Conservation (phyloP, 2,888 invertebrate species). For the Busseola fusca region DNA sequence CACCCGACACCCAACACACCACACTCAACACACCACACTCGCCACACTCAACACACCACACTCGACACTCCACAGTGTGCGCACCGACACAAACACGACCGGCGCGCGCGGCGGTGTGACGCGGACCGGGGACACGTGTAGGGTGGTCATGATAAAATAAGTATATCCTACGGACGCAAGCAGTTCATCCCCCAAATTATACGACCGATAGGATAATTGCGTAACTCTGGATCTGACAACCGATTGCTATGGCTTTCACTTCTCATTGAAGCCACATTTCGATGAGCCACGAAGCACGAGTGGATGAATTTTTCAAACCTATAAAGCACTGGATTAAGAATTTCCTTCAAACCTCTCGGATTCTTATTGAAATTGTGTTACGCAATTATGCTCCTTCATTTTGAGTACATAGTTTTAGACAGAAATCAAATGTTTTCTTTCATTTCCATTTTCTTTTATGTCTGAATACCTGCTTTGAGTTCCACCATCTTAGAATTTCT, state of each 20-base stretch:
- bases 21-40: no score
- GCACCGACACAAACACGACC: no score
- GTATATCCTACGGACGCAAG: no score
- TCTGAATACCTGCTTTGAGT: conserved; percentile 8
- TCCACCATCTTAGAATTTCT: background rate
- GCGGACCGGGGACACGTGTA: no score
- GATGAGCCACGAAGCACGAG: background rate
- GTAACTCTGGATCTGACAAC: background rate
- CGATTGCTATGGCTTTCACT: background rate
- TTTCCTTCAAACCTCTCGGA: background rate
- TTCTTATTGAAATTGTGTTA: background rate
- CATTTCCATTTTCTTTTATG: conserved; percentile 16
- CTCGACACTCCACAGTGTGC: no score
- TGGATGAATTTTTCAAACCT: background rate
- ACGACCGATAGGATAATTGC: background rate
- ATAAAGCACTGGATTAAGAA: background rate
- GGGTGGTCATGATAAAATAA: no score
- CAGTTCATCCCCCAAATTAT: no score
- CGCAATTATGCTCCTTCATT: no score
- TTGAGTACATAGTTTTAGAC: background rate
- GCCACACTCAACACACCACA: no score
- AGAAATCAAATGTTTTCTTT: background rate
- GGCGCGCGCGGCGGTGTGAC: no score
- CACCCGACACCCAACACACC: no score
- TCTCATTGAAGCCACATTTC: background rate